A percentile compares a stretch with the other conserved stretches of the same genome.
Conservation (phyloP, 2,888 invertebrate species). For the Drosophila phalerata region DNA sequence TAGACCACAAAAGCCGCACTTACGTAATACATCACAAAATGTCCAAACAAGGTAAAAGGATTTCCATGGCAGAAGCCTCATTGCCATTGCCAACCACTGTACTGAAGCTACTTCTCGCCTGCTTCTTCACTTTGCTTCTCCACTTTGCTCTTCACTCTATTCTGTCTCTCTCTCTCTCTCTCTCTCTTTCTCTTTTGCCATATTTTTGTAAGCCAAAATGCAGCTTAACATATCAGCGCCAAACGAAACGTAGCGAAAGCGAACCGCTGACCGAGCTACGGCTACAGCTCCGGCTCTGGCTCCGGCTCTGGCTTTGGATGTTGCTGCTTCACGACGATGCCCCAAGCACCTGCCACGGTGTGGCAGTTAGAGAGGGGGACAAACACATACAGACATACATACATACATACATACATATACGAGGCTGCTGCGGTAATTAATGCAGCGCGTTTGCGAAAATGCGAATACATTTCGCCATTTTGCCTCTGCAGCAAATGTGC, state of each 20-base stretch:
- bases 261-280: constrained; percentile 71
- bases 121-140: not conserved
- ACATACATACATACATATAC: constrained; percentile 26
- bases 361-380: not conserved
- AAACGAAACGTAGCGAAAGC: constrained; percentile 46
- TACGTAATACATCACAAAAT: constrained; percentile 81
- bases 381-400: constrained; percentile 19
- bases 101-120: not conserved
- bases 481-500: constrained; percentile 37
- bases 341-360: constrained; percentile 66
- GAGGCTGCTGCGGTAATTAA: constrained; percentile 79
- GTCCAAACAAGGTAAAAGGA: constrained; percentile 80
- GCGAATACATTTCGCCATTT: constrained; percentile 78
- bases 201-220: constrained; percentile 80
- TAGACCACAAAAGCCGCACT: constrained; percentile 76
- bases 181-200: constrained; percentile 45
- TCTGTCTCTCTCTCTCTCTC: constrained; percentile 22
- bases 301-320: constrained; percentile 19
- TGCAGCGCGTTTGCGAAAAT: constrained; percentile 82
- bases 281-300: constrained; percentile 20
- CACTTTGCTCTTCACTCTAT: not conserved
- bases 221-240: constrained; percentile 78
- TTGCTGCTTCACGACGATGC: constrained; percentile 46
- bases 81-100: constrained; percentile 52
- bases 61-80: constrained; percentile 63